Conservation (phyloP, 2,113 vertebrate species). For the Meles meles region DNA sequence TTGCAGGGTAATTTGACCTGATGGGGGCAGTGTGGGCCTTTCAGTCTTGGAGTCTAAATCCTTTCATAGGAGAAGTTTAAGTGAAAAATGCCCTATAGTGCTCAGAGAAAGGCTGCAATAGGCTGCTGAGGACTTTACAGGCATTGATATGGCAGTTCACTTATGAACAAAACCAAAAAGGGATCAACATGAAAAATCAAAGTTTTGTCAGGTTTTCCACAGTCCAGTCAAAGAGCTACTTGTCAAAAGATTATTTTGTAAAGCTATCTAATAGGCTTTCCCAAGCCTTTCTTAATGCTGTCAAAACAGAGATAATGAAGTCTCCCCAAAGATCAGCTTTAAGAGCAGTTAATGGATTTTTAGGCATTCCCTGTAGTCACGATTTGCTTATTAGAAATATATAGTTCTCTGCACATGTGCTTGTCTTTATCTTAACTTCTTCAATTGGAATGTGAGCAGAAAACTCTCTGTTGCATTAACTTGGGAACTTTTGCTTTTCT, state of each 20-base stretch:
- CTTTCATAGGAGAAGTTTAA: background rate
- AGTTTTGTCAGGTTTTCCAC: conserved; percentile 44
- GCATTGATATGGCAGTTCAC: background rate
- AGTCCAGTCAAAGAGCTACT: background rate
- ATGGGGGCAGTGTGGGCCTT: conserved; percentile 77
- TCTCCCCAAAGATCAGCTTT: conserved; percentile 6
- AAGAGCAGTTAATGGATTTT: conserved; percentile 52
- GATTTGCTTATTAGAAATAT: conserved; percentile 18
- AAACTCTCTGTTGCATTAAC: background rate
- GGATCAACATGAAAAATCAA: conserved; percentile 6
- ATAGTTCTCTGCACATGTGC: background rate
- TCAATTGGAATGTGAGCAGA: background rate
- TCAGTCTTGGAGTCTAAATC: conserved; percentile 32
- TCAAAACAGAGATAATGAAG: conserved; percentile 61
- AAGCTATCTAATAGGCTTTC: conserved; percentile 46
- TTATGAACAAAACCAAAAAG: background rate
- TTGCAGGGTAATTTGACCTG: conserved; percentile 59
- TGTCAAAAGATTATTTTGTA: background rate
- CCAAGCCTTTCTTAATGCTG: conserved; percentile 58
- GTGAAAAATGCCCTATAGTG: background rate
- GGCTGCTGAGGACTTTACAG: background rate
- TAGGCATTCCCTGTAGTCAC: background rate
- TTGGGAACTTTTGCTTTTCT: conserved; percentile 47
- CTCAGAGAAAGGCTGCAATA: background rate
- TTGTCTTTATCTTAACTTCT: background rate